These are phyloP conservation scores for Leptopilina myrica DNA, from an alignment of 2,888 invertebrate species.

Conservation along the genomic window DNA sequence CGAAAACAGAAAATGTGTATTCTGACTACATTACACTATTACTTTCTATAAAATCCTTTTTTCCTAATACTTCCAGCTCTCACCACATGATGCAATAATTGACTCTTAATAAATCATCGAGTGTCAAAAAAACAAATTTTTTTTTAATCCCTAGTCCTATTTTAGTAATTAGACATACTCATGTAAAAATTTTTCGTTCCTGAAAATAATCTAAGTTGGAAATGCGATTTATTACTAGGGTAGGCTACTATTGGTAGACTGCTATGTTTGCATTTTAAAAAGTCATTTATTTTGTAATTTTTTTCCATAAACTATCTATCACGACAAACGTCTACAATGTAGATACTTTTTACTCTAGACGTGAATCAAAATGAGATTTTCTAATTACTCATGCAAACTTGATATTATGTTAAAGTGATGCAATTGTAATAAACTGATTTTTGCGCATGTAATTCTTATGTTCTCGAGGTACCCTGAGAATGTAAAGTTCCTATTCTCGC, in stretches of 20 bases:
- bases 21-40: conserved; percentile 10
- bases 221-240: too few relatives aligned
- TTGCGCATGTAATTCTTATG: conserved; percentile 12
- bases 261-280: too few relatives aligned
- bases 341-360: conserved; percentile 15
- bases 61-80: conserved; percentile 18
- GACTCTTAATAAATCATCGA: conserved; percentile 42
- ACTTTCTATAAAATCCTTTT: conserved; percentile 9
- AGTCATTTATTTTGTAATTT: not conserved
- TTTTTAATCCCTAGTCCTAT: too few relatives aligned
- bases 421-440: conserved; percentile 9
- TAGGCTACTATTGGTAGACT: too few relatives aligned
- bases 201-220: too few relatives aligned
- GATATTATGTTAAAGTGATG: conserved; percentile 8
- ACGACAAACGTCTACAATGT: not conserved
- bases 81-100: conserved; percentile 42
- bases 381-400: not conserved
- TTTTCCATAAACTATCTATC: not conserved
- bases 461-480: not conserved
- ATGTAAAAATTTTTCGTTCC: too few relatives aligned
- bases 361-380: not conserved
- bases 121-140: conserved; percentile 7
- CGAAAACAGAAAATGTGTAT: conserved; percentile 3
- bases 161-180: too few relatives aligned
- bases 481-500: not conserved